These are phyloP conservation scores for Peromyscus leucopus DNA, from an alignment of 2,113 vertebrate genomes.

Conservation along the genomic window DNA sequence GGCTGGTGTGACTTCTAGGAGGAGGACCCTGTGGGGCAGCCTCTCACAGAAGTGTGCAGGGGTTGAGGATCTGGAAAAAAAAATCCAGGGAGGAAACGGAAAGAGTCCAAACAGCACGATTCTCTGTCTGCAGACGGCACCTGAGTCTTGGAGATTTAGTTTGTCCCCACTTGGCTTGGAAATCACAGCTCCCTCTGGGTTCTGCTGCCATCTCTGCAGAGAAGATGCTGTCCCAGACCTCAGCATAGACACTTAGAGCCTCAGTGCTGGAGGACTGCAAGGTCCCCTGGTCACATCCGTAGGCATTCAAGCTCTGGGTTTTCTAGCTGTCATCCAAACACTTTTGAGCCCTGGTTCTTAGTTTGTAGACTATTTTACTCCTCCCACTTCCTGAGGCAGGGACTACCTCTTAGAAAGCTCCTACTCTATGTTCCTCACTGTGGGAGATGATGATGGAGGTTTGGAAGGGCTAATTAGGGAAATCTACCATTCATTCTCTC, in stretches of 20 bases:
- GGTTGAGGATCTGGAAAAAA: neutral
- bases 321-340: neutral
- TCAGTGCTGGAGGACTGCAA: neutral
- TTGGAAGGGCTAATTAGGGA: neutral
- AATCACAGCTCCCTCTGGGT: neutral
- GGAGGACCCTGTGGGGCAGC: neutral
- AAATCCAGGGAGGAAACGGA: neutral
- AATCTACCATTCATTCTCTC: neutral
- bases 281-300: neutral
- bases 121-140: neutral
- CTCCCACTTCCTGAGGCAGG: neutral
- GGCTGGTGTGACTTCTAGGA: neutral
- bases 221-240: neutral
- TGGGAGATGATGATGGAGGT: neutral
- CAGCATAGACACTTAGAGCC: neutral
- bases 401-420: neutral
- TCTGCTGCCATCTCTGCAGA: neutral
- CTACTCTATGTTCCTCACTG: neutral
- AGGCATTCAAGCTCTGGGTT: neutral
- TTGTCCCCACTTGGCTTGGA: neutral
- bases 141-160: neutral
- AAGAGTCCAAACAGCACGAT: neutral
- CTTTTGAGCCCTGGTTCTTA: neutral
- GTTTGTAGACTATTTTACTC: neutral
- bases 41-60: neutral